These are phyloP conservation scores for Ptychoptera albimana DNA, from an alignment of 2,888 invertebrate species.

Conservation along the genomic window DNA sequence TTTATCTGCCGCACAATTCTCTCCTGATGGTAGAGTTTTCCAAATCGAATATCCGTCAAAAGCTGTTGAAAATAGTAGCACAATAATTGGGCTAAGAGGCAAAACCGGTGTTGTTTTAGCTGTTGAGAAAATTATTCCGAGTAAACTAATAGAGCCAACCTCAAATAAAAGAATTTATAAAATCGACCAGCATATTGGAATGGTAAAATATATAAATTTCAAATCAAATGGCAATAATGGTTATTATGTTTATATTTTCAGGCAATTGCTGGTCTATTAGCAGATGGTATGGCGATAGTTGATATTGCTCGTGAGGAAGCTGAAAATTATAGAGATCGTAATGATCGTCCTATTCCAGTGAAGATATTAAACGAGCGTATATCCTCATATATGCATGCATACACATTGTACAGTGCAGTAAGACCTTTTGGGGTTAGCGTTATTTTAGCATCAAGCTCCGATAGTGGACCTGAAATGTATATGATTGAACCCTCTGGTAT, in stretches of 20 bases:
- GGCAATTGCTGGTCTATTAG: slow-evolving; percentile 83
- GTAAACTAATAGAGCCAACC: slow-evolving; percentile 82
- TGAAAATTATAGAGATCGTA: slow-evolving; percentile 78
- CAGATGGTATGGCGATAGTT: slow-evolving; percentile 86
- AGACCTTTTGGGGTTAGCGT: slow-evolving; percentile 92
- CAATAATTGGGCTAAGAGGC: slow-evolving; percentile 85
- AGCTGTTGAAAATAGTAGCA: slow-evolving; percentile 96
- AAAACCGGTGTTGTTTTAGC: slow-evolving; percentile 96
- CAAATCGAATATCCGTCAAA: slow-evolving; percentile 99
- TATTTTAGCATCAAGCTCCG: slow-evolving; percentile 71
- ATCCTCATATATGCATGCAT: slow-evolving; percentile 94
- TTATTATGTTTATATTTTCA: slow-evolving; percentile 29
- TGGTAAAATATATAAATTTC: slow-evolving; percentile 39
- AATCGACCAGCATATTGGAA: slow-evolving; percentile 86
- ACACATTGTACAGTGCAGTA: slow-evolving; percentile 95
- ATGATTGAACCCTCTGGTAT: slow-evolving; percentile 96
- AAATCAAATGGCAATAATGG: neutral
- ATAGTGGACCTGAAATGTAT: slow-evolving; percentile 67
- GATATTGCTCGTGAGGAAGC: slow-evolving; percentile 92
- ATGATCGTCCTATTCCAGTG: slow-evolving; percentile 73
- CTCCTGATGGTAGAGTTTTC: slow-evolving; percentile 97
- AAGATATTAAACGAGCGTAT: slow-evolving; percentile 83
- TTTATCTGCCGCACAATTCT: slow-evolving; percentile 99
- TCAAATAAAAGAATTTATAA: slow-evolving; percentile 86
- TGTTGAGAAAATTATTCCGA: slow-evolving; percentile 90